Evolutionary conservation across 1,140 invertebrate genomes (phyloP), one percentile per base, ranked within the genome.

Genomic region (Sipha flava): DNA sequence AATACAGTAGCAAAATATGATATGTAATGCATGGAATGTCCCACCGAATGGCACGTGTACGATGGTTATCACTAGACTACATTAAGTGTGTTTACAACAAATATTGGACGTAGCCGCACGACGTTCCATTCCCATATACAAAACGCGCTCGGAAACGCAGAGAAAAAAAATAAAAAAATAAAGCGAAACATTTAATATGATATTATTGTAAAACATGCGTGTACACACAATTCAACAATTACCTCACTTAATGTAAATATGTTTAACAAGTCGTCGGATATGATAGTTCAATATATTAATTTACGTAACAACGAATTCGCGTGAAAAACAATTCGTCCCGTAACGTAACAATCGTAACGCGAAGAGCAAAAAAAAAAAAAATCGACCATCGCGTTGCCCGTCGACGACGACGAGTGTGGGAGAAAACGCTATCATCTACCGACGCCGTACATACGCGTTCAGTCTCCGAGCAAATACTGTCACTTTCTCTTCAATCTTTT

Each of bases 401-500:
- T 10, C 66, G 23, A 29, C 18, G n/a, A 0, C 23, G 29, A 16
- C 43, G 43, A 26, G 47, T 21, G 31, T 23, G 62, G 62, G 62
- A 66, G 34, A 66, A 66, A 66, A 66, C 40, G 7, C 34, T 14
- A 31, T 40, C 34, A 10, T n/a, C 5, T 59, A 31, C 29, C 1
- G 3, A 9, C 62, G 62, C 18, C 62, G 2, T 45, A 45, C 43
- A 14, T 49, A 54, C 72, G 45, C 72, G 72, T 37, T 75, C 72
- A 52, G 49, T 59, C 47, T 59, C n/a, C 73, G 31, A 77, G 45
- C 52, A 10, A 57, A 59, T 31, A 77, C 73, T 77, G 73, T 77
- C 73, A 77, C 73, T 77, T 77, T 77, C 73, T 54, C 73, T 77
- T 59, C 73, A 59, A 59, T 40, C 49, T 77, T 43, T 59, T 77